phyloP scores from a whole-genome alignment of 2,888 invertebrate species.

The Galerucella calmariensis region DNA sequence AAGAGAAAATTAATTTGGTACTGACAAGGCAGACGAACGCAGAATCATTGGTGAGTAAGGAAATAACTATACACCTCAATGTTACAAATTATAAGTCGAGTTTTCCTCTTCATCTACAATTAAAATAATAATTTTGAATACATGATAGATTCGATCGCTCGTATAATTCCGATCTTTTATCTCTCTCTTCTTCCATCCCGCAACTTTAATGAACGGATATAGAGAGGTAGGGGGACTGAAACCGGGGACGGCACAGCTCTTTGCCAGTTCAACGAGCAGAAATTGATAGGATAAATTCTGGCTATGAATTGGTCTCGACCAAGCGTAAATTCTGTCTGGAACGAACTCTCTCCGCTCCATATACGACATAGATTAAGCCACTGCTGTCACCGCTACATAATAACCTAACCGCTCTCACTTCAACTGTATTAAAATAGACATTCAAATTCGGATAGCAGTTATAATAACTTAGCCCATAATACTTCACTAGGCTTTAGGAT shows the following conservation, averaged over 20 bases:
- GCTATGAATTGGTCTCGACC: constrained; percentile 72
- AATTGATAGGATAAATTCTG: constrained; percentile 75
- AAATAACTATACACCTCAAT: too few relatives aligned
- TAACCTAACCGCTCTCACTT: constrained; percentile 18
- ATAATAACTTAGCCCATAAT: constrained; percentile 12
- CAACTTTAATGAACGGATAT: constrained; percentile 50
- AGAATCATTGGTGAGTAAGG: too few relatives aligned
- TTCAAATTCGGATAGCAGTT: constrained; percentile 31
- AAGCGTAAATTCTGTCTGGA: constrained; percentile 55
- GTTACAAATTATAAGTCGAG: background rate
- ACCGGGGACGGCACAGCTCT: constrained; percentile 61
- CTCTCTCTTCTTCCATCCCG: constrained; percentile 20
- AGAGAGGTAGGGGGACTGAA: constrained; percentile 39
- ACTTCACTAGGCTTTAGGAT: constrained; percentile 17
- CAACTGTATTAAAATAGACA: constrained; percentile 35
- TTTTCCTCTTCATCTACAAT: background rate
- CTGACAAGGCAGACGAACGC: too few relatives aligned
- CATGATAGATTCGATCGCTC: background rate
- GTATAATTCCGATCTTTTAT: background rate
- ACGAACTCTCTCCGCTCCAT: constrained; percentile 33
- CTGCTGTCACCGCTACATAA: constrained; percentile 18
- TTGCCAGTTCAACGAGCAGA: constrained; percentile 73
- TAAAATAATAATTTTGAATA: constrained; percentile 6
- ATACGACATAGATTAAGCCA: constrained; percentile 39
- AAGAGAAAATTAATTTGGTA: too few relatives aligned